These are phyloP conservation scores for Drosophila anomalata DNA, from an alignment of 2,888 invertebrate genomes.

Conservation along the genomic window DNA sequence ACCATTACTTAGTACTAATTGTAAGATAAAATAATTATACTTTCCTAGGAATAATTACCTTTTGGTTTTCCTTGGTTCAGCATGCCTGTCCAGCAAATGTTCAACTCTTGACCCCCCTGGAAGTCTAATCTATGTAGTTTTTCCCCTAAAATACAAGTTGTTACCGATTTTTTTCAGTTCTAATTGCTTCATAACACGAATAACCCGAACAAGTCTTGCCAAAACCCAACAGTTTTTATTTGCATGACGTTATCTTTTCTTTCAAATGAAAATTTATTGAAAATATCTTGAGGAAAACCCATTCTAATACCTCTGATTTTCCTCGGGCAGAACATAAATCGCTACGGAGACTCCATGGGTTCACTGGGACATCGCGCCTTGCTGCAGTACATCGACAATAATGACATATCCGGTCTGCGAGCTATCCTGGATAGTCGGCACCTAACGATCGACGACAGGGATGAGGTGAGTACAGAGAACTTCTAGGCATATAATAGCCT, in stretches of 20 bases:
- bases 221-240: conserved; percentile 8
- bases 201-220: conserved; percentile 18
- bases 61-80: conserved; percentile 11
- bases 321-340: conserved; percentile 90
- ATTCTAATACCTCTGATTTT: not conserved
- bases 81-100: not conserved
- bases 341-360: conserved; percentile 94
- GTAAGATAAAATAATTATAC: conserved; percentile 12
- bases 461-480: conserved; percentile 87
- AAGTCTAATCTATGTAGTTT: conserved; percentile 5
- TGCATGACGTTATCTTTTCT: conserved; percentile 47
- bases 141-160: not conserved
- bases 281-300: not conserved
- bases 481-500: too few relatives aligned
- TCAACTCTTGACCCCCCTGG: conserved; percentile 2
- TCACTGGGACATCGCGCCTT: conserved; percentile 93
- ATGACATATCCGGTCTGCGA: conserved; percentile 91
- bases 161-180: not conserved
- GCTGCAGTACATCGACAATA: conserved; percentile 91
- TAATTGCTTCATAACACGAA: conserved; percentile 31
- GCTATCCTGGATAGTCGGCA: conserved; percentile 93
- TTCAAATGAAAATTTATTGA: not conserved
- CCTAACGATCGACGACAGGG: conserved; percentile 92
- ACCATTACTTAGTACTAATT: conserved; percentile 9
- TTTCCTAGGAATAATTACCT: conserved; percentile 8